A percentile compares a stretch with the other conserved stretches of the same genome.
phyloP scores from a whole-genome alignment of 2,797 vertebrate species.

The Scleropages formosus region DNA sequence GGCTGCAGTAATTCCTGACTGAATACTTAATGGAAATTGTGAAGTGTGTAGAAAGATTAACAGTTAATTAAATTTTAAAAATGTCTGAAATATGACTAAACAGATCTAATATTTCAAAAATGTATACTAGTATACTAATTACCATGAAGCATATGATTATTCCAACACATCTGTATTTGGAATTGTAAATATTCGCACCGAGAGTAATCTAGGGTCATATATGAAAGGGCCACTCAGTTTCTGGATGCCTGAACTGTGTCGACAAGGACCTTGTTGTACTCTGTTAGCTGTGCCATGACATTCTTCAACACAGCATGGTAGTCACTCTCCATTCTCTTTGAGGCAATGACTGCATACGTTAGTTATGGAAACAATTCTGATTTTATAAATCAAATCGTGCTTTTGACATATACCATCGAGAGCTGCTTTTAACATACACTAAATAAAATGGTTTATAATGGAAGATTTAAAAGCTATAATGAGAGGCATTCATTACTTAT shows the following conservation, averaged over 20 bases:
- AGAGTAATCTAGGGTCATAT: too few relatives aligned
- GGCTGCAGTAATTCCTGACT: too few relatives aligned
- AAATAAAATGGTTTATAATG: background rate
- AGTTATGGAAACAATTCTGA: conserved; percentile 64
- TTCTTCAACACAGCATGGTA: conserved; percentile 77
- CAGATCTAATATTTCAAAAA: too few relatives aligned
- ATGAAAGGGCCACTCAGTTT: conserved; percentile 57
- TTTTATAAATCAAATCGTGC: background rate
- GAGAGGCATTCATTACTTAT: background rate
- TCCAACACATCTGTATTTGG: too few relatives aligned
- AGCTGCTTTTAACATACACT: background rate
- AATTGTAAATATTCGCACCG: too few relatives aligned
- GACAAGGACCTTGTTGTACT: conserved; percentile 84
- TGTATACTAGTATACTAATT: too few relatives aligned
- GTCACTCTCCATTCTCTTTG: conserved; percentile 90
- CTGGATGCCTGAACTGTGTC: conserved; percentile 78
- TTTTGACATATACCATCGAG: too few relatives aligned
- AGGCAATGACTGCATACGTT: conserved; percentile 81
- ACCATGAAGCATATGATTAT: too few relatives aligned
- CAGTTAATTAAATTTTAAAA: too few relatives aligned
- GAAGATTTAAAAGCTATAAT: background rate
- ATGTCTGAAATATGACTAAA: too few relatives aligned
- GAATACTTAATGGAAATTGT: too few relatives aligned
- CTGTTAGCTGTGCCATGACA: conserved; percentile 76
- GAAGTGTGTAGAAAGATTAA: too few relatives aligned